These are phyloP conservation scores for Microchrysa polita DNA, from an alignment of 2,888 invertebrate genomes.

Conservation along the genomic window DNA sequence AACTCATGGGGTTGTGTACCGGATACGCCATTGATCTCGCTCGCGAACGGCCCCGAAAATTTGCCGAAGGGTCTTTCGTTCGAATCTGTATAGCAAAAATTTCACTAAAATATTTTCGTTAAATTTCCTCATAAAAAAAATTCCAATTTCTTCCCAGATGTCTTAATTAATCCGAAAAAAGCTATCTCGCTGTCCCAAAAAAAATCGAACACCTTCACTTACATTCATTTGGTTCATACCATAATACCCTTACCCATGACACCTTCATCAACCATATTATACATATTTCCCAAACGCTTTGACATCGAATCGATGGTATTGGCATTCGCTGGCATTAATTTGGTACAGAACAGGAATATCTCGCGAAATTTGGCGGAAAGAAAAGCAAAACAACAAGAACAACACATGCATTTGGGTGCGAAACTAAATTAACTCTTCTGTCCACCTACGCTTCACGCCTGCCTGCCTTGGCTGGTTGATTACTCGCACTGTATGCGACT, in stretches of 20 bases:
- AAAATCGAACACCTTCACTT: not conserved
- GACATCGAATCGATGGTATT: not conserved
- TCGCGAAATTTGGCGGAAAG: not conserved
- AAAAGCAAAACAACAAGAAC: not conserved
- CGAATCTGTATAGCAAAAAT: too few relatives aligned
- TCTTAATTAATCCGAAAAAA: not conserved
- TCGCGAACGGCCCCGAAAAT: too few relatives aligned
- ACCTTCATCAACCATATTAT: not conserved
- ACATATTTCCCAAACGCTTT: conserved; percentile 1
- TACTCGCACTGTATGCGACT: too few relatives aligned
- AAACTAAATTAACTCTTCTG: conserved; percentile 43
- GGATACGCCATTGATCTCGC: too few relatives aligned
- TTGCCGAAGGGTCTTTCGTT: too few relatives aligned
- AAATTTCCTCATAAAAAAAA: too few relatives aligned
- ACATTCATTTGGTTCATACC: too few relatives aligned
- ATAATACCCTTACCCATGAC: too few relatives aligned
- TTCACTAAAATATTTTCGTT: too few relatives aligned
- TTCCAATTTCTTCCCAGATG: not conserved
- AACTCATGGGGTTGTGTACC: too few relatives aligned
- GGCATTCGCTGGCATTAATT: not conserved
- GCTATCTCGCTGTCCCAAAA: not conserved
- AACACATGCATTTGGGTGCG: too few relatives aligned
- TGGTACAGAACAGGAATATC: not conserved
- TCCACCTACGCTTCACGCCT: conserved; percentile 39
- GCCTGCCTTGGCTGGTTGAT: too few relatives aligned